These are phyloP conservation scores for Teinopalpus imperialis DNA, from an alignment of 2,888 invertebrate species.

Conservation along the genomic window DNA sequence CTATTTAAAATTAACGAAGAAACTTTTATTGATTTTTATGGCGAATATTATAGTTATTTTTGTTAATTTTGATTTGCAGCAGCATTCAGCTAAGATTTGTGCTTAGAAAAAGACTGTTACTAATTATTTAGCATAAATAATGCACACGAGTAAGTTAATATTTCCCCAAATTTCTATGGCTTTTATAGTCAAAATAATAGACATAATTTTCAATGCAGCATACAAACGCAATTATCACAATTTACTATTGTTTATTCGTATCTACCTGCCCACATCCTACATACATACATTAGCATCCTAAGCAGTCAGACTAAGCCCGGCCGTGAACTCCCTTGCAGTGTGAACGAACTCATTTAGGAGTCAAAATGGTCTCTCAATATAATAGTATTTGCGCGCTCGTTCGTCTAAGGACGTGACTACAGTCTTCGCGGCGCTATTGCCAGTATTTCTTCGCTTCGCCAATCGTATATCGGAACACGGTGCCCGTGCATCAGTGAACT, in stretches of 20 bases:
- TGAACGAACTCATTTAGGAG: slow-evolving; percentile 77
- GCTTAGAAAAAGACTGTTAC: too few species aligned
- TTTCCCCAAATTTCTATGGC: too few species aligned
- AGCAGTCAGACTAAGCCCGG: slow-evolving; percentile 44
- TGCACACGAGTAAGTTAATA: too few species aligned
- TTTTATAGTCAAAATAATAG: neutral
- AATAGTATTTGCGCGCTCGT: slow-evolving; percentile 44
- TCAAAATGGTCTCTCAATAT: slow-evolving; percentile 58
- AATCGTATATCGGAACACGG: slow-evolving; percentile 51
- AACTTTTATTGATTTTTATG: too few species aligned
- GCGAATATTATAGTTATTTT: too few species aligned
- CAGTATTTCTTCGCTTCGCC: slow-evolving; percentile 50
- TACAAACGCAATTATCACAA: slow-evolving; percentile 32
- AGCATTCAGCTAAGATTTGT: too few species aligned
- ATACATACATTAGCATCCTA: slow-evolving; percentile 57
- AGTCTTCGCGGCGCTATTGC: slow-evolving; percentile 40
- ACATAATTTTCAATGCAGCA: slow-evolving; percentile 7
- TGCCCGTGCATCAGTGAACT: slow-evolving; percentile 45
- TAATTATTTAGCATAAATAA: too few species aligned
- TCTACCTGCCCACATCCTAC: slow-evolving; percentile 47
- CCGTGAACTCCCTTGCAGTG: slow-evolving; percentile 60
- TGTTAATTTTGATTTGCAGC: too few species aligned
- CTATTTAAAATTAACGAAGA: too few species aligned
- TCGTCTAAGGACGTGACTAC: slow-evolving; percentile 60
- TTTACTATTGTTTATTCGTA: slow-evolving; percentile 37